Evolutionary conservation across 1,140 invertebrate species (phyloP), one percentile per base, ranked within the genome.

Genomic region (Ceratitis capitata): DNA sequence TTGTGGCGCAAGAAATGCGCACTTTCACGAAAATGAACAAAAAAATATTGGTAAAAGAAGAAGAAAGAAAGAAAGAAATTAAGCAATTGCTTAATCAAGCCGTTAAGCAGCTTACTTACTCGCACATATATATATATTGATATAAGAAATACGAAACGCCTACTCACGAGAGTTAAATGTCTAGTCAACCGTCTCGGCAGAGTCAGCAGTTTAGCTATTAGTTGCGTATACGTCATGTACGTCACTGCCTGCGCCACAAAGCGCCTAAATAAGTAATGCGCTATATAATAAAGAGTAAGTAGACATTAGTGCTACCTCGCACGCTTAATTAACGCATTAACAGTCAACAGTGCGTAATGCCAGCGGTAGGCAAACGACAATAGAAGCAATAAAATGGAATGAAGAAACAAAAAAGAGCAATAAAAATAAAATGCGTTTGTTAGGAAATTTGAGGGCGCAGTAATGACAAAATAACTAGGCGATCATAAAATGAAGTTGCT

Each of bases 261-360:
- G 6, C 16, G 14, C 51, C 51, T 23, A 32, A 74, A 74, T 74
- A 42, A 74, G n/a, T n/a, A n/a, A n/a, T n/a, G n/a, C 4, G 4
- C 26, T 69, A 69, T 35, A 32, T 69, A 78, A 26, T 45, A 23
- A 78, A 78, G 69, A 19, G n/a, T n/a, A 69, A 35, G 61, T 35
- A 39, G 29, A 19, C n/a, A 53, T 53, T 53, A 53, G 4, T 19
- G 51, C 16, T 69, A 6, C 32, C 32, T 32, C 35, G 42, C 39
- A 78, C 69, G 69, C 69, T 78, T 78, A 78, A 78, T 78, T 47
- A 78, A 42, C 69, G 35, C 69, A 78, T 78, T 78, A 78, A 47
- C 69, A 78, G n/a, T 26, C 10, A 23, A 39, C 49, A 74, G 64
- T 42, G 64, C 64, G 64, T 74, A 74, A 19, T 23, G 29, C 14